A percentile compares a stretch with the other conserved stretches of the same genome.
Evolutionary conservation across 2,888 invertebrate genomes (phyloP).

Genomic region (Stegophylla sp.): DNA sequence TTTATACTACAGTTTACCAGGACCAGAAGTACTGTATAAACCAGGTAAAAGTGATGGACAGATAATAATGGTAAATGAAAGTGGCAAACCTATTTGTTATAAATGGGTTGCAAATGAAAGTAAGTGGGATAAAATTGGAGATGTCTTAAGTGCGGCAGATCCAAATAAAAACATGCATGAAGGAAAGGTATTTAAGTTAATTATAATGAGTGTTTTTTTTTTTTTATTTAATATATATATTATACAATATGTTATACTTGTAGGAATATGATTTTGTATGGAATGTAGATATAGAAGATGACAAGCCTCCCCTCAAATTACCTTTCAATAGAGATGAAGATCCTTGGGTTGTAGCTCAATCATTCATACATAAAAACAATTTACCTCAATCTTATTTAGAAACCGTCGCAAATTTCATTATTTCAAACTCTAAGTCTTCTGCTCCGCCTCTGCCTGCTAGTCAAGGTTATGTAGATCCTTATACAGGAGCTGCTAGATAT

Average conservation of each 20-base stretch:
- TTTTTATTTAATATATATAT: conserved; percentile 20
- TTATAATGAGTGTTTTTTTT: conserved; percentile 24
- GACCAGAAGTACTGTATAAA: conserved; percentile 76
- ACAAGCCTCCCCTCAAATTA: conserved; percentile 83
- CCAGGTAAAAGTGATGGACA: conserved; percentile 85
- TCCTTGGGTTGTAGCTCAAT: conserved; percentile 89
- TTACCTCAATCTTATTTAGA: conserved; percentile 87
- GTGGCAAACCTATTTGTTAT: conserved; percentile 78
- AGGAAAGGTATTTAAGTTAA: conserved; percentile 72
- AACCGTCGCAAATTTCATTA: conserved; percentile 88
- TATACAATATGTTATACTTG: conserved; percentile 47
- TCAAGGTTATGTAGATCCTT: conserved; percentile 68
- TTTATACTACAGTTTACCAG: conserved; percentile 73
- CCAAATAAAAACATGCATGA: conserved; percentile 67
- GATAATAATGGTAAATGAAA: conserved; percentile 81
- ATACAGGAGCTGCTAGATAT: conserved; percentile 75
- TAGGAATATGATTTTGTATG: conserved; percentile 94
- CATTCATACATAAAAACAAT: conserved; percentile 83
- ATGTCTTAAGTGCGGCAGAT: conserved; percentile 79
- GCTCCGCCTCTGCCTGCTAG: conserved; percentile 59
- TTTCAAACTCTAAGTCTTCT: conserved; percentile 75
- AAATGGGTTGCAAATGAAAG: conserved; percentile 74
- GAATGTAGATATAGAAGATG: conserved; percentile 93
- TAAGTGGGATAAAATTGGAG: conserved; percentile 86
- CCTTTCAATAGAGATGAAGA: conserved; percentile 91